Evolutionary conservation across 2,113 vertebrate genomes (phyloP).

Genomic region (Chaenogobius annularis): DNA sequence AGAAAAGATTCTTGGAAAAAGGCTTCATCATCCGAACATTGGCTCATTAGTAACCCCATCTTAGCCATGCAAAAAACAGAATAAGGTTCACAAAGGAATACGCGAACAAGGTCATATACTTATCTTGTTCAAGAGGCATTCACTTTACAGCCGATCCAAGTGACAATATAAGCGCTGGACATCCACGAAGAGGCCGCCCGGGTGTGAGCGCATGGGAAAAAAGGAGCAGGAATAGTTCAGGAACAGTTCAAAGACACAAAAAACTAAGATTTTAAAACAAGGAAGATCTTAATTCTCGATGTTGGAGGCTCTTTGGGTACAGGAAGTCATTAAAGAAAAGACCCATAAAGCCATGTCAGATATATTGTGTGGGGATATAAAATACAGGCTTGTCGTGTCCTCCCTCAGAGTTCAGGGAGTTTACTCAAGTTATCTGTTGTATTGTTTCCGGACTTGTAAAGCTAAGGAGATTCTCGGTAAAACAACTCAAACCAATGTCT

Average conservation of each 20-base stretch:
- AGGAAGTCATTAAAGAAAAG: constrained; percentile 74
- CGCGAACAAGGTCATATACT: constrained; percentile 53
- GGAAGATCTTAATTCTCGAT: constrained; percentile 13
- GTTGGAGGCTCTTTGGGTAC: constrained; percentile 38
- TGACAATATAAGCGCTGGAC: constrained; percentile 18
- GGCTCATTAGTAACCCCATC: constrained; percentile 73
- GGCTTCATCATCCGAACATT: constrained; percentile 74
- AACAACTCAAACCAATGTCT: neutral
- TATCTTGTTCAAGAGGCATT: constrained; percentile 52
- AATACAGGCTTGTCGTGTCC: constrained; percentile 52
- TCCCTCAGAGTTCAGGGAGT: constrained; percentile 63
- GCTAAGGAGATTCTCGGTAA: constrained; percentile 20
- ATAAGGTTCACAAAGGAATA: constrained; percentile 46
- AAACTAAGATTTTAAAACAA: constrained; percentile 5
- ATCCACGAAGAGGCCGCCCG: neutral
- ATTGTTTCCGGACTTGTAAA: constrained; percentile 50
- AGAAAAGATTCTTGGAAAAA: constrained; percentile 77
- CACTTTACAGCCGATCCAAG: constrained; percentile 49
- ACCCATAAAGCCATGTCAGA: constrained; percentile 74
- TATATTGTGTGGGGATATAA: constrained; percentile 62
- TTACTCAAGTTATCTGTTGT: constrained; percentile 46
- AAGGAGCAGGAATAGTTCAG: constrained; percentile 16
- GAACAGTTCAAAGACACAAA: constrained; percentile 40
- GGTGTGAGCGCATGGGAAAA: constrained; percentile 20
- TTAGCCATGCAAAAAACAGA: constrained; percentile 49